Conservation (phyloP, 2,888 invertebrate genomes). For the Caenorhabditis uteleia region DNA sequence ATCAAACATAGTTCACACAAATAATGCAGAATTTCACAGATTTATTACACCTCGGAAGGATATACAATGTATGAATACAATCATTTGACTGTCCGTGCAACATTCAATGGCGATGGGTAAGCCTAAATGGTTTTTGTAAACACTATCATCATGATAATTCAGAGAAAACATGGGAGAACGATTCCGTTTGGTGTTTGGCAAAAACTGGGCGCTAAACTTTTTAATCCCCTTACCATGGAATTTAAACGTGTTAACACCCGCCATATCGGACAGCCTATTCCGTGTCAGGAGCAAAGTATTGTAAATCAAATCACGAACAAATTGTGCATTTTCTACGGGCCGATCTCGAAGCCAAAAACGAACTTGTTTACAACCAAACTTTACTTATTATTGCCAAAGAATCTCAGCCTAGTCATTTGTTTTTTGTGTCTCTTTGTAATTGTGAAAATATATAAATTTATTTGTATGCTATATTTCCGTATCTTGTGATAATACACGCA, state of each 20-base stretch:
- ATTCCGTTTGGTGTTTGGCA: slow-evolving; percentile 65
- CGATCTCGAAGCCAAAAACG: no score
- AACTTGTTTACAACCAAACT: no score
- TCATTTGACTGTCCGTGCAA: slow-evolving; percentile 51
- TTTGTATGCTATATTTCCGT: no score
- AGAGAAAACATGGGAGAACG: slow-evolving; percentile 57
- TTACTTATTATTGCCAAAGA: no score
- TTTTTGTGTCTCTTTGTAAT: no score
- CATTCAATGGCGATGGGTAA: slow-evolving; percentile 65
- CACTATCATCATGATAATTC: slow-evolving; percentile 16
- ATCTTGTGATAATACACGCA: no score
- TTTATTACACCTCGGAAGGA: slow-evolving; percentile 65
- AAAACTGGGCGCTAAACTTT: slow-evolving; percentile 63
- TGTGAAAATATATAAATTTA: no score
- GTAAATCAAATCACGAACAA: no score
- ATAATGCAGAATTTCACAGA: slow-evolving; percentile 47
- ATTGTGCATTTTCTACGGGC: no score
- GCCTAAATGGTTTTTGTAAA: not conserved
- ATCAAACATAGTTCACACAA: slow-evolving; percentile 23
- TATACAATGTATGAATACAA: slow-evolving; percentile 69
- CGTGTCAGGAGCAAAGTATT: slow-evolving; percentile 51
- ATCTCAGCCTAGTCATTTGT: no score
- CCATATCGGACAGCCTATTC: slow-evolving; percentile 56
- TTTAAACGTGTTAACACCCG: slow-evolving; percentile 45
- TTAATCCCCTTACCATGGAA: slow-evolving; percentile 58